Evolutionary conservation across 2,888 invertebrate species (phyloP).

Genomic region (Eupithecia insigniata): DNA sequence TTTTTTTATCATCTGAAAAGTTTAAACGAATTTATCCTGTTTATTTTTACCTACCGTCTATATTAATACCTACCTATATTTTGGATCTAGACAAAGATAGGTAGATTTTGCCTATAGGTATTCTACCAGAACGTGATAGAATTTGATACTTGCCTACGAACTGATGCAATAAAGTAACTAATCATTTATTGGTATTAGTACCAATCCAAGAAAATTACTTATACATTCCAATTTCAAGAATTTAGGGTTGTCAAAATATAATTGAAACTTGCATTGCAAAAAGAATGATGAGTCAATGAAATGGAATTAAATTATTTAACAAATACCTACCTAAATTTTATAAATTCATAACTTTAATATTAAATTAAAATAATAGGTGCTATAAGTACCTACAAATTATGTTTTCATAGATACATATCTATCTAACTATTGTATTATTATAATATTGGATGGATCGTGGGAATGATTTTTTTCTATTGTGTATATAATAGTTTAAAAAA

Average conservation of each 20-base stretch:
- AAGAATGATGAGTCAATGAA: background rate
- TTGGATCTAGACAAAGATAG: background rate
- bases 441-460: background rate
- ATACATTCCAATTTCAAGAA: background rate
- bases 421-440: background rate
- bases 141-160: background rate
- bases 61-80: background rate
- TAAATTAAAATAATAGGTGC: too few relatives aligned
- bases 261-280: background rate
- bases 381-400: too few relatives aligned
- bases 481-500: background rate
- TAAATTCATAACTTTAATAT: background rate
- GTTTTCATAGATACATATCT: too few relatives aligned
- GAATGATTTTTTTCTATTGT: background rate
- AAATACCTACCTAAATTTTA: too few relatives aligned
- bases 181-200: too few relatives aligned
- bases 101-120: background rate
- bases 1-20: conserved; percentile 12
- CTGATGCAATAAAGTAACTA: background rate
- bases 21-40: background rate
- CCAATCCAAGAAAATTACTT: background rate
- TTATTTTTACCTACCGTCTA: background rate
- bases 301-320: background rate
- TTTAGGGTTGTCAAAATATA: conserved; percentile 8
- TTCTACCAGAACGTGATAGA: background rate